Evolutionary conservation across 2,888 invertebrate species (phyloP).

Genomic region (Metacarcinus magister): DNA sequence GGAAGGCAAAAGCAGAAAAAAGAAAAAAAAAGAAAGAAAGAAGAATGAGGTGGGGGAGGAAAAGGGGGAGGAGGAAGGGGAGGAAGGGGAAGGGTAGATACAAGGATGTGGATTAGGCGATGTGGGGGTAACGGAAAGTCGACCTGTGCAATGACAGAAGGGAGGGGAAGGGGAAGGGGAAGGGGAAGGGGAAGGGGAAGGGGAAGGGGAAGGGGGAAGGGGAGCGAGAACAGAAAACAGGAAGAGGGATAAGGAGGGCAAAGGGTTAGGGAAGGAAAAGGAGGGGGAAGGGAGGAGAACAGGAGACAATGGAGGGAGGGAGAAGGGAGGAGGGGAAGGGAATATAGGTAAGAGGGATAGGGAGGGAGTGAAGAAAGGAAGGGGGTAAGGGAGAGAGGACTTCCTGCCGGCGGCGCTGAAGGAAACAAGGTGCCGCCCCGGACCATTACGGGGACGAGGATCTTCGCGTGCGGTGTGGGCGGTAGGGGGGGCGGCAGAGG

Average conservation of each 20-base stretch:
- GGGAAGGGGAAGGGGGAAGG: not conserved
- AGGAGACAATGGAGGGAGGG: not conserved
- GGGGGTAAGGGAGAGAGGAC: not conserved
- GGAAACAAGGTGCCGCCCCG: not conserved
- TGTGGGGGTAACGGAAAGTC: not conserved
- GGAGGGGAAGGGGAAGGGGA: not conserved
- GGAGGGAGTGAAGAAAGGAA: not conserved
- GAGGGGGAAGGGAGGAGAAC: not conserved
- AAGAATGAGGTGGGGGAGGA: not conserved
- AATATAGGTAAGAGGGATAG: not conserved
- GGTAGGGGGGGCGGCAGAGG: not conserved
- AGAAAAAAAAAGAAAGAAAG: not conserved
- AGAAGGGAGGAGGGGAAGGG: not conserved
- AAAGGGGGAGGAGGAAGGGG: not conserved
- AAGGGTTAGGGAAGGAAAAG: not conserved
- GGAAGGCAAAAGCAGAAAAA: constrained; percentile 4
- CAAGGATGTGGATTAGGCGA: not conserved
- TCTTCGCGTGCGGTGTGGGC: not conserved
- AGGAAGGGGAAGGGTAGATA: not conserved
- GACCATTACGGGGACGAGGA: not conserved
- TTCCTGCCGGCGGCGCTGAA: constrained; percentile 4
- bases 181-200: not conserved
- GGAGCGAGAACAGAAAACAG: not conserved
- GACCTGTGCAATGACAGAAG: not conserved
- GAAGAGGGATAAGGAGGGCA: not conserved